These are phyloP conservation scores for Ochropleura leucogaster DNA, from an alignment of 2,888 invertebrate genomes.

Conservation along the genomic window DNA sequence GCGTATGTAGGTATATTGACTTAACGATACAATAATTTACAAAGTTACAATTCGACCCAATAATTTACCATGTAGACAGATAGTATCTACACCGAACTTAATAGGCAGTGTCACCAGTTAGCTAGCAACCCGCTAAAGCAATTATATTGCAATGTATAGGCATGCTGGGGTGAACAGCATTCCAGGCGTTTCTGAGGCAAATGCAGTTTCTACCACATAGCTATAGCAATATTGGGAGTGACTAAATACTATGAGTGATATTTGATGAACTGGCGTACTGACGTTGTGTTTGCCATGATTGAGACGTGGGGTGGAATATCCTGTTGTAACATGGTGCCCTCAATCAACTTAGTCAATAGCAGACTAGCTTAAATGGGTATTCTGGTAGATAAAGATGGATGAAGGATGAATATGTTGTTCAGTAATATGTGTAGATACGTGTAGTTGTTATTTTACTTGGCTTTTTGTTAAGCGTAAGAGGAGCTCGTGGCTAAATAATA, in stretches of 20 bases:
- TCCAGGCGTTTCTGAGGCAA: conserved; percentile 40
- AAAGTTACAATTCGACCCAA: conserved; percentile 18
- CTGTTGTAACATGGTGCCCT: neutral
- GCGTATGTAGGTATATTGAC: neutral
- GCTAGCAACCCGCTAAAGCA: conserved; percentile 38
- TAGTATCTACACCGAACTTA: conserved; percentile 41
- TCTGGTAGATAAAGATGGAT: no score
- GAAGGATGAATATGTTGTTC: neutral
- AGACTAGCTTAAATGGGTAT: neutral
- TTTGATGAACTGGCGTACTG: conserved; percentile 18
- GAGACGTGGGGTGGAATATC: neutral
- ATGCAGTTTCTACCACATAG: conserved; percentile 34
- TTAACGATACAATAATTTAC: conserved; percentile 2
- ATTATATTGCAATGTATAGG: conserved; percentile 55
- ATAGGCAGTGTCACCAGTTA: conserved; percentile 39
- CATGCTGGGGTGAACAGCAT: conserved; percentile 51
- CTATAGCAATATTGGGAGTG: conserved; percentile 13
- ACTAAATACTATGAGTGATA: conserved; percentile 13
- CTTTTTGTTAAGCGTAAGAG: no score
- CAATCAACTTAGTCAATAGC: neutral
- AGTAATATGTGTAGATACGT: neutral
- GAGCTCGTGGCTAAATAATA: no score
- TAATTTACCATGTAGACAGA: conserved; percentile 28
- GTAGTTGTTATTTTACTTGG: neutral
- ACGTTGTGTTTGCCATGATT: neutral